Conservation (phyloP, 1,140 invertebrate species). For the Condylostylus longicornis region DNA sequence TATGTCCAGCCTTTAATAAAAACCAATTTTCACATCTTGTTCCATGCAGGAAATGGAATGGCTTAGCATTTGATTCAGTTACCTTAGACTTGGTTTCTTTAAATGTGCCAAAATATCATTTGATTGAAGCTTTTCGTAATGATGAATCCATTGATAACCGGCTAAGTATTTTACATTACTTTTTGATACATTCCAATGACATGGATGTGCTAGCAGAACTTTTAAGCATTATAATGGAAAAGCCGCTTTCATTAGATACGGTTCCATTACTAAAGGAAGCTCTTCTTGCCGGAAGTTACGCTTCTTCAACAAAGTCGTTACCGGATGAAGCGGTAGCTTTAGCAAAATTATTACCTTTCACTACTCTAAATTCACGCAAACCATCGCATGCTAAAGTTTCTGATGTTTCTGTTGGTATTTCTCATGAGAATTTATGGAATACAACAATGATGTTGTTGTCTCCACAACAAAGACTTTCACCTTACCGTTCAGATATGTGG, state of each 20-base stretch:
- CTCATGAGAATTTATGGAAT: conserved; percentile 57
- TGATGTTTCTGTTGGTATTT: conserved; percentile 26
- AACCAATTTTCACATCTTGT: conserved; percentile 47
- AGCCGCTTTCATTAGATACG: conserved; percentile 24
- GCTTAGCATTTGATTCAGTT: conserved; percentile 45
- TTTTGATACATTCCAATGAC: conserved; percentile 57
- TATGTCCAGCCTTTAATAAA: conserved; percentile 41
- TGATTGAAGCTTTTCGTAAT: conserved; percentile 51
- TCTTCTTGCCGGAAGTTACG: conserved; percentile 53
- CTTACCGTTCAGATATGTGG: conserved; percentile 67
- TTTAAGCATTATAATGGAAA: conserved; percentile 26
- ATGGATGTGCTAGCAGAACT: conserved; percentile 48
- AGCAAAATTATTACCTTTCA: conserved; percentile 52
- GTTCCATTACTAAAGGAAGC: conserved; percentile 55
- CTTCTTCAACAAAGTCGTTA: conserved; percentile 52
- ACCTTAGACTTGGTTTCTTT: conserved; percentile 54
- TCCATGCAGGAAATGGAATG: conserved; percentile 40
- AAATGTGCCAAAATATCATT: conserved; percentile 41
- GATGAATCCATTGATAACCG: conserved; percentile 49
- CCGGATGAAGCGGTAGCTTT: conserved; percentile 50
- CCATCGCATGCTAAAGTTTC: conserved; percentile 25
- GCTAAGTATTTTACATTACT: conserved; percentile 61
- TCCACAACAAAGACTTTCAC: conserved; percentile 60
- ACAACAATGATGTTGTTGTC: conserved; percentile 67
- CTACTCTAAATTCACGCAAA: conserved; percentile 35